Base-by-base conservation (phyloP, 2,797 vertebrate species). In the Sternotherus odoratus region DNA sequence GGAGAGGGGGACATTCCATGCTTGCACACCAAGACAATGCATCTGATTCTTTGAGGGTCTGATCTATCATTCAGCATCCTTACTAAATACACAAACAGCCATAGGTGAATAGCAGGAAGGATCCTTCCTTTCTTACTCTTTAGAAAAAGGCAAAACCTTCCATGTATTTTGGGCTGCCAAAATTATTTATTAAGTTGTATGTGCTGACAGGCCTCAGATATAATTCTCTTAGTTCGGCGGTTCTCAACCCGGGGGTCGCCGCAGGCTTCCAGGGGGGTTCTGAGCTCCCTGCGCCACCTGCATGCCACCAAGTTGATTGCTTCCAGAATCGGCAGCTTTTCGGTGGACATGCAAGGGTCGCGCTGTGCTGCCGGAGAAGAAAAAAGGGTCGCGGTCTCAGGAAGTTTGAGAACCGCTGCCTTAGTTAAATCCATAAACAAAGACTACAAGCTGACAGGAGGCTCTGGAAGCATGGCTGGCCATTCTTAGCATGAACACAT, bases 121-220 rank as follows among this genome's bases (percentile, higher is more conserved):
- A 19, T 86, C 26, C 7, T 51, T 79, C 84, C 24, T 90, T 9
- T 26, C 78, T 86, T 12, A n/a, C 43, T 69, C 74, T 94, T 88
- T 30, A 83, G 49, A 28, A 77, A 49, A 91, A 43, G 24, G 72
- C 53, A 60, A 80, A 77, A 36, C 36, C 79, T 92, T 89, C 83
- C 82, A 30, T 0, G 0, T 36, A 0, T 0, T 1, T 81, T 54
- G 87, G 77, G 21, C 77, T 94, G 79, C 57, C n/a, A 74, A 43
- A 46, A 66, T 24, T 85, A 43, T 24, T 24, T 85, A 69, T 28
- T 48, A 46, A 74, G 28, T 48, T 75, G 43, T 75, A 46, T 28
- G 8, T 17, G 36, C 81, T 91, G 83, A 11, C 54, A 66, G 60
- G 9, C 12, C 89, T 6, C 75, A 28, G 8, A 1, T 1, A 12